Base-by-base conservation (phyloP, 1,140 invertebrate genomes). In the Catajapyx aquilonaris region DNA sequence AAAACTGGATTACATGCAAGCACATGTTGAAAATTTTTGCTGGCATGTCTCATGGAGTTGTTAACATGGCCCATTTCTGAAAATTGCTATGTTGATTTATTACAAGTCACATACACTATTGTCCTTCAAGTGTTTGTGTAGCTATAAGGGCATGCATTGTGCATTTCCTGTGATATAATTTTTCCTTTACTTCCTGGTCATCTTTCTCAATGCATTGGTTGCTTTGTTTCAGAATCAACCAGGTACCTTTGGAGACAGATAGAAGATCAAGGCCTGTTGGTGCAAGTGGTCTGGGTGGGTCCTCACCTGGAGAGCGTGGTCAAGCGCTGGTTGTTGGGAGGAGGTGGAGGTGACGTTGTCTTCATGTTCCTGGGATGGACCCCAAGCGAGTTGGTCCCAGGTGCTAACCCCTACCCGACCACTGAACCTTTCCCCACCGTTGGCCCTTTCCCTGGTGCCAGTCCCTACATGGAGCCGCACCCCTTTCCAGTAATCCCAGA, bases 311-410 rank as follows among this genome's bases (percentile, higher is more conserved):
- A 54, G 35, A 33, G 53, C 5, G 53, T 68, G 0, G 55, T 63
- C 0, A 48, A 62, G 20, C 48, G 53, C 21, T 45, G 35, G 19
- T 20, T 20, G 5, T 3, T 3, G 20, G 18, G 17, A 21, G 19
- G 19, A 15, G 19, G 13, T 17, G 21, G 17, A 44, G 30, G 41
- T 44, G 3, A 17, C 41, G 10, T 31, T 38, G 9, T 65, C 15
- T 47, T 76, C 25, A 48, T 79, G 2, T 65, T 81, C 31, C 59
- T 81, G 31, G 65, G 66, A 44, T 77, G 71, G 66, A 64, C 62
- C 2, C 77, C 78, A 0, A 74, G 69, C 35, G 55, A 59, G n/a
- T 47, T 79, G 4, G 44, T 50, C 0, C 39, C 44, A 11, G 46
- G 48, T n/a, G 20, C 28, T 47, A 59, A 55, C 72, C 23, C 47